Evolutionary conservation across 2,797 vertebrate genomes (phyloP).

Genomic region (Silurus lanzhouensis): DNA sequence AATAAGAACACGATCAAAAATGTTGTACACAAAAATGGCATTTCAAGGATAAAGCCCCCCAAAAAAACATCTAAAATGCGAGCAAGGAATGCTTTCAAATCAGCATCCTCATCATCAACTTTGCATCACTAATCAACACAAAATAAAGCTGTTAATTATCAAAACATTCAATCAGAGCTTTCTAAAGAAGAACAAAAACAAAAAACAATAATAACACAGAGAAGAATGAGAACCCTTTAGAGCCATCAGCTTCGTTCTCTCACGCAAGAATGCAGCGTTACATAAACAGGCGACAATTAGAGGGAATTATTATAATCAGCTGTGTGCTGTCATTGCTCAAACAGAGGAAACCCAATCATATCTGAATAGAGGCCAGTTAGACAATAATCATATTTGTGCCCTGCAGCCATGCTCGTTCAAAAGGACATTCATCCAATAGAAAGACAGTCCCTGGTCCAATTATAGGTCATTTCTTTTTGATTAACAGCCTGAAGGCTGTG

Average conservation of each 20-base stretch:
- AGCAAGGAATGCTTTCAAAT: constrained; percentile 7
- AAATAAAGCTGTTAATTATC: constrained; percentile 8
- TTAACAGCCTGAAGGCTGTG: constrained; percentile 33
- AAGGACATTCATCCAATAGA: constrained; percentile 51
- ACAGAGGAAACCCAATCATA: constrained; percentile 52
- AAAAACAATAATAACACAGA: background rate
- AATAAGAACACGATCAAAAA: background rate
- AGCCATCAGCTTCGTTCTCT: constrained; percentile 27
- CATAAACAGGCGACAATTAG: constrained; percentile 47
- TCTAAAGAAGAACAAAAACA: background rate
- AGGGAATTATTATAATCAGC: constrained; percentile 49
- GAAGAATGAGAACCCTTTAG: constrained; percentile 23
- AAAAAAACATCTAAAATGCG: background rate
- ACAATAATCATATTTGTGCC: constrained; percentile 57
- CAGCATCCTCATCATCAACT: constrained; percentile 4
- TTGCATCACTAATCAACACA: constrained; percentile 6
- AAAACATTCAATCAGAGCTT: constrained; percentile 15
- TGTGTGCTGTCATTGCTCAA: constrained; percentile 49
- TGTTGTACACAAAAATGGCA: background rate
- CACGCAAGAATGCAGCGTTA: constrained; percentile 29
- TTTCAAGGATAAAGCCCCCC: background rate
- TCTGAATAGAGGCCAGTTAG: constrained; percentile 50
- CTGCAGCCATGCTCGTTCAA: constrained; percentile 51
- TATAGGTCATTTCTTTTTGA: constrained; percentile 45
- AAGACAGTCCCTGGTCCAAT: constrained; percentile 50